phyloP scores from a whole-genome alignment of 2,888 invertebrate species.

The Dicyrtoma fusca region DNA sequence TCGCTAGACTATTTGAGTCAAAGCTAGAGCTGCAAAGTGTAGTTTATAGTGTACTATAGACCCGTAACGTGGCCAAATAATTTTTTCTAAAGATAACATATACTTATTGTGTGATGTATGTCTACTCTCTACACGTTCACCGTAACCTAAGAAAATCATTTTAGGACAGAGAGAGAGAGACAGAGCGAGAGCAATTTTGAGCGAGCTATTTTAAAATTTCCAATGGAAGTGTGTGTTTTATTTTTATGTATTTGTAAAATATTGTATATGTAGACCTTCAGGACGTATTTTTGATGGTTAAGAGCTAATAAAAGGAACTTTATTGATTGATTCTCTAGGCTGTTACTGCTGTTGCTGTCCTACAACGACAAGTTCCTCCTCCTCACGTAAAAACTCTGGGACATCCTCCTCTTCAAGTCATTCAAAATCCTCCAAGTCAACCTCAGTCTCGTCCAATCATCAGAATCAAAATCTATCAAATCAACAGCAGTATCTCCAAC shows the following conservation, averaged over 20 bases:
- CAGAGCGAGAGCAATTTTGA: no score
- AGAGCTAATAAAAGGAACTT: neutral
- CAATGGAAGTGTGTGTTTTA: neutral
- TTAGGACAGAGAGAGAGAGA: no score
- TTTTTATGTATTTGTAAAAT: neutral
- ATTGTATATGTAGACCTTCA: no score
- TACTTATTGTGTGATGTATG: no score
- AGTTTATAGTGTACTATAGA: no score
- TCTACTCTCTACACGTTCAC: no score
- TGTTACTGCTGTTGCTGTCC: slow-evolving; percentile 55
- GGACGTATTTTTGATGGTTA: no score
- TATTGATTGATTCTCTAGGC: slow-evolving; percentile 37
- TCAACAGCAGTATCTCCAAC: slow-evolving; percentile 9
- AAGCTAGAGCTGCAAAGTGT: no score
- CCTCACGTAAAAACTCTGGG: slow-evolving; percentile 33
- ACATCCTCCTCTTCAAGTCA: slow-evolving; percentile 10
- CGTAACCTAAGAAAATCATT: no score
- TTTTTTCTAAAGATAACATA: no score
- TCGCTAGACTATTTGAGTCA: no score
- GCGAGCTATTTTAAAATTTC: neutral
- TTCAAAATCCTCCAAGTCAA: slow-evolving; percentile 39
- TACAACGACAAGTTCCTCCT: slow-evolving; percentile 40
- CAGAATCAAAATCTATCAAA: neutral
- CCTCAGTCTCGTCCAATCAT: slow-evolving; percentile 28
- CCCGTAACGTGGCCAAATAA: no score